Evolutionary conservation across 2,797 vertebrate species (phyloP), one percentile per base, ranked within the genome.

Genomic region (Acrossocheilus fasciatus): DNA sequence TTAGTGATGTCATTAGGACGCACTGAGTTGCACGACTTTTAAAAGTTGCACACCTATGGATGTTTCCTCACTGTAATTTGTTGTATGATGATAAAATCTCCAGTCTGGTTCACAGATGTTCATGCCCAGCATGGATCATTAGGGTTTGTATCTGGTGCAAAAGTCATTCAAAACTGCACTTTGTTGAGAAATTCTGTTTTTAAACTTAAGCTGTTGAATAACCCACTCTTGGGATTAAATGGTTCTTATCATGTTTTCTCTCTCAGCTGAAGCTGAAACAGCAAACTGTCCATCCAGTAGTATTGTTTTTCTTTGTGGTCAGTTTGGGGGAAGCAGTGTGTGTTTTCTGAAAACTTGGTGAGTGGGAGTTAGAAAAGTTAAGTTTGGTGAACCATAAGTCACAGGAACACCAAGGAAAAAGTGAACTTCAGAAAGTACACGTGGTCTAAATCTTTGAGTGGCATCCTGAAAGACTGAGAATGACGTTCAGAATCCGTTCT

Each of bases 1-100:
- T 77, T 45, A 20, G 73, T 76, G 81, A 78, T 69, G 73, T 47
- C 76, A 83, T 52, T 45, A 77, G 45, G n/a, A 74, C 12, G 68
- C 73, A n/a, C 18, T 6, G 18, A 73, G 69, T 64, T 73, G 52
- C 50, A 76, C 50, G 36, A 62, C 45, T 43, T 43, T 26, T 62
- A 30, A 47, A 45, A 62, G 54, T 47, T 76, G 20, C 62, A n/a
- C 43, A 66, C 15, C 45, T 76, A 15, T 47, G 18, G 15, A 81
- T 43, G 39, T 77, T 57, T 57, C 30, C 5, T 57, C 5, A 18
- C 45, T 77, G 18, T 52, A 77, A 77, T 57, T 15, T 79, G 64
- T 50, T 79, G 64, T 50, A 11, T 43, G 39, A 26, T 62, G 77
- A 79, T 76, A 6, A 54, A 12, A 7, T 54, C 26, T 52, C 73